phyloP scores from a whole-genome alignment of 2,797 vertebrate species.

The Menidia menidia region DNA sequence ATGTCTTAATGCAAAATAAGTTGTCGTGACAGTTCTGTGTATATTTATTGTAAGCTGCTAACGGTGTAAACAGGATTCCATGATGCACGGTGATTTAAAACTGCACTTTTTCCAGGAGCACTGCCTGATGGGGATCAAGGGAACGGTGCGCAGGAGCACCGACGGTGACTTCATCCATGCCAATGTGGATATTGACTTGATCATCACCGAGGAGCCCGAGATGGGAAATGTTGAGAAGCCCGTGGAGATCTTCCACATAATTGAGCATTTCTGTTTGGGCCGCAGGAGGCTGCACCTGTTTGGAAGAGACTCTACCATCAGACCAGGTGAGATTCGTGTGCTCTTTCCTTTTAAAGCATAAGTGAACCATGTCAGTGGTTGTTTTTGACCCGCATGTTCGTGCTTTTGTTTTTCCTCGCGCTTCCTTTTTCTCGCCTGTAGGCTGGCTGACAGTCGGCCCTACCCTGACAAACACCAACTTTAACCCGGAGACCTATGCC shows the following conservation, averaged over 20 bases:
- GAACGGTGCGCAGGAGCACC: conserved; percentile 93
- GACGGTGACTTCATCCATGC: conserved; percentile 98
- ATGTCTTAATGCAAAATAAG: neutral
- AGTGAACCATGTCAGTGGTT: neutral
- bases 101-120: conserved; percentile 86
- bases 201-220: conserved; percentile 97
- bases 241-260: conserved; percentile 98
- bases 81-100: neutral
- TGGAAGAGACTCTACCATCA: conserved; percentile 95
- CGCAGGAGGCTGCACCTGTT: conserved; percentile 94
- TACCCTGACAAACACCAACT: conserved; percentile 97
- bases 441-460: conserved; percentile 98
- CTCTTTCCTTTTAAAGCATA: neutral
- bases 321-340: conserved; percentile 85
- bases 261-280: conserved; percentile 97
- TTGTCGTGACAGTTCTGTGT: neutral
- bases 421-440: conserved; percentile 51
- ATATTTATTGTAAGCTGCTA: neutral
- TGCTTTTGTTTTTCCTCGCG: neutral
- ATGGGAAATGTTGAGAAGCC: conserved; percentile 98
- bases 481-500: conserved; percentile 92
- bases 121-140: conserved; percentile 99
- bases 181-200: conserved; percentile 97
- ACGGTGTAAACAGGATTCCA: neutral
- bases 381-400: neutral